Percentiles rank a stretch among this genome's conserved stretches.
These are phyloP conservation scores for Motacilla tschutschensis DNA, from an alignment of 2,113 vertebrate genomes.

Conservation along the genomic window DNA sequence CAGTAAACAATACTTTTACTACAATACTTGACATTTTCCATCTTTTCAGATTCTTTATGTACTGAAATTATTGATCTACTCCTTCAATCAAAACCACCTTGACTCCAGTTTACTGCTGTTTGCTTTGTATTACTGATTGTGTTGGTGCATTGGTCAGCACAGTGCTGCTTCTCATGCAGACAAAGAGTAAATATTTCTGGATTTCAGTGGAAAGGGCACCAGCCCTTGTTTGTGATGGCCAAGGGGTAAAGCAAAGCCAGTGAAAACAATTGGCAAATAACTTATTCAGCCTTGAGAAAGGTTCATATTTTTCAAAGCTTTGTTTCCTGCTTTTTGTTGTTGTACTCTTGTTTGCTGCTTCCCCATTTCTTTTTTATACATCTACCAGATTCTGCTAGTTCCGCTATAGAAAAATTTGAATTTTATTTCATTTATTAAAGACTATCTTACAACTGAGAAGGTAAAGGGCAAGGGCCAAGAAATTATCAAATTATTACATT, in stretches of 20 bases:
- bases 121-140: not conserved
- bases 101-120: not conserved
- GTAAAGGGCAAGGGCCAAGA: not conserved
- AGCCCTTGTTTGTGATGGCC: not conserved
- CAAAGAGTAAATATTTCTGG: not conserved
- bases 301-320: not conserved
- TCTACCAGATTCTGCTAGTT: not conserved
- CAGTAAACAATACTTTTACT: not conserved
- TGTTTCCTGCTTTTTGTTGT: not conserved
- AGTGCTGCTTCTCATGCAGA: not conserved
- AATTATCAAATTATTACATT: constrained; percentile 21
- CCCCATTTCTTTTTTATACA: not conserved
- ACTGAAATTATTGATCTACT: not conserved
- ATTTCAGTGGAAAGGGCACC: not conserved
- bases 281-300: not conserved
- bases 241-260: not conserved
- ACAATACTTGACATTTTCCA: not conserved
- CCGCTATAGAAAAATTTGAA: not conserved
- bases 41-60: not conserved
- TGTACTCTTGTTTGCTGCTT: not conserved
- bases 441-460: not conserved
- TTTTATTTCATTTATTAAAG: constrained; percentile 36
- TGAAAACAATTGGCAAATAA: not conserved
- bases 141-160: not conserved
- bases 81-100: not conserved